Conservation (phyloP, 2,888 invertebrate species). For the Ypsolopha sequella region DNA sequence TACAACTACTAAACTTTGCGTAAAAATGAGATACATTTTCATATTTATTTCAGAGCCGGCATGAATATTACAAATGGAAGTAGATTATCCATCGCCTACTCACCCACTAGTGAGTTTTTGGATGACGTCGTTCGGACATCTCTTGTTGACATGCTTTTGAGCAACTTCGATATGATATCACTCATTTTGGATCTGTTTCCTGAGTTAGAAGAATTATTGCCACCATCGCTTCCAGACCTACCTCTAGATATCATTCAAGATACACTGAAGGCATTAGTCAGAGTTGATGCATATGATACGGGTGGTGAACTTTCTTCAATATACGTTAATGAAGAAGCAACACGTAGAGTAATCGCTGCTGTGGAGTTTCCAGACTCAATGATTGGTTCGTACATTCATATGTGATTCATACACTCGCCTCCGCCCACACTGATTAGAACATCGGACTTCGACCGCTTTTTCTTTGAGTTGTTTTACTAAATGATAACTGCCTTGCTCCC, state of each 20-base stretch:
- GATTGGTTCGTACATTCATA: not conserved
- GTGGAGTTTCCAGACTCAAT: constrained; percentile 70
- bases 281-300: constrained; percentile 29
- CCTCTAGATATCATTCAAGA: not conserved
- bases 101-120: constrained; percentile 47
- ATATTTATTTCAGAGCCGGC: constrained; percentile 29
- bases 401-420: not conserved
- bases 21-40: too few relatives aligned
- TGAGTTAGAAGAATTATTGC: constrained; percentile 25
- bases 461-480: too few relatives aligned
- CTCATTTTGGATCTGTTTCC: constrained; percentile 15
- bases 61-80: constrained; percentile 26
- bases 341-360: constrained; percentile 56
- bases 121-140: constrained; percentile 43
- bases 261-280: constrained; percentile 19
- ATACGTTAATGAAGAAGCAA: constrained; percentile 36
- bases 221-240: not conserved
- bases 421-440: not conserved
- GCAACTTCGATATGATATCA: constrained; percentile 37
- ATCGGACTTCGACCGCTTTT: not conserved
- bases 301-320: constrained; percentile 36
- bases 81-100: constrained; percentile 50
- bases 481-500: too few relatives aligned
- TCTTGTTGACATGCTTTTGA: constrained; percentile 28
- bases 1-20: too few relatives aligned